Evolutionary conservation across 2,797 vertebrate species (phyloP), one percentile per base, ranked within the genome.

Genomic region (Trematomus bernacchii): DNA sequence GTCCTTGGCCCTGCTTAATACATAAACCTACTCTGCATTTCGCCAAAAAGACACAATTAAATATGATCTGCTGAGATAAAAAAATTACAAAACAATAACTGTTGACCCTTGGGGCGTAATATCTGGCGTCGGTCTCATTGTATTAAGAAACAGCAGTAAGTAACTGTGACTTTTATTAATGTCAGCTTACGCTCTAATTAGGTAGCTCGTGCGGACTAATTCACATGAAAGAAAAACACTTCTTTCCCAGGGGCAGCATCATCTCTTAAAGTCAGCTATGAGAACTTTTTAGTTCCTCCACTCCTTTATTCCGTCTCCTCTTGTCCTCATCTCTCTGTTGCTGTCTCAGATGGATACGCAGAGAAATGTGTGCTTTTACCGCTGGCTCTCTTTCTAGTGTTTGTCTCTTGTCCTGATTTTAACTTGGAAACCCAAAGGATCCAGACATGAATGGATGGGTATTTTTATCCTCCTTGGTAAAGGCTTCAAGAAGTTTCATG

Each of bases 331-430:
- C 37, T 68, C 48, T 77, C 79, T 83, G 50, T 83, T 73, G 82
- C 52, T 42, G 63, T 72, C 75, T 80, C 58, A 13, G 30, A 52
- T 66, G 1, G 51, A 68, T 71, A 64, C 61, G 43, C 16, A 10
- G 78, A 87, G 66, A 71, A 77, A 77, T 66, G 15, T 61, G 11
- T 71, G 62, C 63, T 71, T 85, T 85, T 76, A 84, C 54, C 62
- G 55, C 65, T 60, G 66, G 51, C 57, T 82, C 52, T 83, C 42
- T 76, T 89, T 50, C 42, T 37, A 76, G 58, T 70, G 71, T 80
- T 65, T 80, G 12, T 76, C 50, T 86, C 58, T 61, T 85, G 71
- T 75, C 61, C 74, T 76, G 50, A 66, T 89, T 88, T 76, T 68
- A 77, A 68, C 57, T 65, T 19, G 18, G 42, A 86, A 85, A 37